Evolutionary conservation across 1,140 invertebrate genomes (phyloP).

Genomic region (Drosophila pandora): DNA sequence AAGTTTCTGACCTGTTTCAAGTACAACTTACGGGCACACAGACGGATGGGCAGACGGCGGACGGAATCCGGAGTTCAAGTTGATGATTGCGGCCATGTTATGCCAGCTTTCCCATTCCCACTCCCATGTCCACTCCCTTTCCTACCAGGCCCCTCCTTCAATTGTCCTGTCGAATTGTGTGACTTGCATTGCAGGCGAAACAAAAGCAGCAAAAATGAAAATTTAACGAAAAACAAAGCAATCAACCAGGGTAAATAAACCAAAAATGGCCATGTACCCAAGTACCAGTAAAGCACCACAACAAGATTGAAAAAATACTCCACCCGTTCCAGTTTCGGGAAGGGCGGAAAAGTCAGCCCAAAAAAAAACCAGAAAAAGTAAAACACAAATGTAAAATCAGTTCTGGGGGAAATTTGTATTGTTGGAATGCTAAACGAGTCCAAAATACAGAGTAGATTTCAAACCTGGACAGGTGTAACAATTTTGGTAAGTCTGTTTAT

Average conservation of each 20-base stretch:
- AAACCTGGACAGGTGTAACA: constrained; percentile 42
- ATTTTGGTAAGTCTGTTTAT: constrained; percentile 19
- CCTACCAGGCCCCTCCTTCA: constrained; percentile 7
- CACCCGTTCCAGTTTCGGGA: constrained; percentile 16
- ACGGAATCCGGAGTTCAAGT: constrained; percentile 48
- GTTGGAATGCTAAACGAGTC: constrained; percentile 61
- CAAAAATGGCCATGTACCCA: constrained; percentile 66
- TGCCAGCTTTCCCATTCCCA: constrained; percentile 25
- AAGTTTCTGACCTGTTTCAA: constrained; percentile 81
- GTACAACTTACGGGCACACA: constrained; percentile 59
- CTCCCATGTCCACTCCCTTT: neutral
- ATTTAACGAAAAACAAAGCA: constrained; percentile 77
- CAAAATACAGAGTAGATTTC: constrained; percentile 24
- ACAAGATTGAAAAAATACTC: constrained; percentile 47
- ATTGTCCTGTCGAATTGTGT: constrained; percentile 58
- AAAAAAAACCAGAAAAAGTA: constrained; percentile 11
- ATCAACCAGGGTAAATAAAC: constrained; percentile 80
- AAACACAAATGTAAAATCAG: constrained; percentile 49
- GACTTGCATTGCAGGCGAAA: constrained; percentile 69
- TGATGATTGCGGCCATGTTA: constrained; percentile 78
- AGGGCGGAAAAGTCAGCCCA: constrained; percentile 17
- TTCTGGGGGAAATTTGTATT: constrained; percentile 32
- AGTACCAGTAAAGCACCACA: constrained; percentile 67
- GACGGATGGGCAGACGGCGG: constrained; percentile 13
- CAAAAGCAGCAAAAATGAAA: constrained; percentile 62